phyloP scores from a whole-genome alignment of 2,888 invertebrate genomes.

The Nomada ruficornis region DNA sequence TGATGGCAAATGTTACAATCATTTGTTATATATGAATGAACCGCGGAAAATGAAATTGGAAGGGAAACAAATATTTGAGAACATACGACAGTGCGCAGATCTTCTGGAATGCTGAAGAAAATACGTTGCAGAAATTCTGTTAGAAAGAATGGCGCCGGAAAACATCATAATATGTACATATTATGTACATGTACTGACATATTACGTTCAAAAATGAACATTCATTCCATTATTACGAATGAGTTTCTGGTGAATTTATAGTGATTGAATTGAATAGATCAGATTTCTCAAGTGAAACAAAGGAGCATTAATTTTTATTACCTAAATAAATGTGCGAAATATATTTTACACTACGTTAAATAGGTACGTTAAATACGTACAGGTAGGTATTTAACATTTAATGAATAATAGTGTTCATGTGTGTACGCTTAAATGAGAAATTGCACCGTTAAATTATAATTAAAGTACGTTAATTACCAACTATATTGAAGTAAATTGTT shows the following conservation, averaged over 20 bases:
- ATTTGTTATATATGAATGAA: conserved; percentile 21
- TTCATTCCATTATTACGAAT: neutral
- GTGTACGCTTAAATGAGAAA: too few relatives aligned
- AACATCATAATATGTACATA: neutral
- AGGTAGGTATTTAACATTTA: too few relatives aligned
- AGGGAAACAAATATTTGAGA: conserved; percentile 24
- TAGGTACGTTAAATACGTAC: too few relatives aligned
- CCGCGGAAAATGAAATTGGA: conserved; percentile 21
- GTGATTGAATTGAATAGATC: neutral
- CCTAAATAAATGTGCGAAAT: too few relatives aligned
- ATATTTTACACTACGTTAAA: too few relatives aligned
- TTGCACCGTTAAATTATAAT: too few relatives aligned
- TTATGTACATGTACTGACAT: too few relatives aligned
- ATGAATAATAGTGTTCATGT: too few relatives aligned
- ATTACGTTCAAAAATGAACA: neutral
- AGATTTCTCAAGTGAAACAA: too few relatives aligned
- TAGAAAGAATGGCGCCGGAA: neutral
- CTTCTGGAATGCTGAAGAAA: neutral
- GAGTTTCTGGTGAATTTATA: neutral
- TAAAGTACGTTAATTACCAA: too few relatives aligned
- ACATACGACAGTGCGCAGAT: neutral
- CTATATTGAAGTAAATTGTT: too few relatives aligned
- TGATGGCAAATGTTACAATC: conserved; percentile 21
- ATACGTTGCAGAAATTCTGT: neutral
- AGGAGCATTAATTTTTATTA: too few relatives aligned